phyloP scores from a whole-genome alignment of 2,797 vertebrate species.

The Lophura swinhoii region DNA sequence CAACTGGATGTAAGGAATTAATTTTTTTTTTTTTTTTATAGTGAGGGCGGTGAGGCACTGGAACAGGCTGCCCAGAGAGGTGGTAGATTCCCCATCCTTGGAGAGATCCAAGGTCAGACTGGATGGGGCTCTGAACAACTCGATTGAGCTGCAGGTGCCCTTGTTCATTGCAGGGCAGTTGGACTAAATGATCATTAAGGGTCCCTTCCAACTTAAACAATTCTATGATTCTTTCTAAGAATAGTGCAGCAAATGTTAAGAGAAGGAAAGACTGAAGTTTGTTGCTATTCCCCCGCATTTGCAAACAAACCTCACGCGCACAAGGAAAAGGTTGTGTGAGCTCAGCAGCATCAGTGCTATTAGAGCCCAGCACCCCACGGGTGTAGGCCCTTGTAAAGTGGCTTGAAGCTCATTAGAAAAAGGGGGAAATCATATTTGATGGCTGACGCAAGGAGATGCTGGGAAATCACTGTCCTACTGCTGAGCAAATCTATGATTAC shows the following conservation, averaged over 20 bases:
- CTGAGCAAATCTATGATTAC: constrained; percentile 11
- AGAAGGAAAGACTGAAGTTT: neutral
- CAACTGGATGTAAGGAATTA: no score
- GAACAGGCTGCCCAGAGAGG: no score
- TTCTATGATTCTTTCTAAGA: neutral
- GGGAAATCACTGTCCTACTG: neutral
- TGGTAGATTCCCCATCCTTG: no score
- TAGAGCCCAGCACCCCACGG: neutral
- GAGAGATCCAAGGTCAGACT: no score
- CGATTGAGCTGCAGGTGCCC: no score
- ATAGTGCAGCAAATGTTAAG: neutral
- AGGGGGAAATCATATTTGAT: neutral
- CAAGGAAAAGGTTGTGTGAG: fast-evolving
- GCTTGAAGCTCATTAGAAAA: neutral
- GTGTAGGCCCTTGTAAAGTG: neutral
- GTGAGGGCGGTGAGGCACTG: no score
- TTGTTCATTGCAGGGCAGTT: no score
- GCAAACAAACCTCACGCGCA: neutral
- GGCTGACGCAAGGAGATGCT: neutral
- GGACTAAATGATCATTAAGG: no score
- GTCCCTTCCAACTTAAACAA: no score
- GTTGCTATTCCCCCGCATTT: neutral
- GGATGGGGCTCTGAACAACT: no score
- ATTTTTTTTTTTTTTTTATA: no score
- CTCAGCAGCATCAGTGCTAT: neutral